Conservation (phyloP, 2,113 vertebrate species). For the Sarotherodon lohbergeri region DNA sequence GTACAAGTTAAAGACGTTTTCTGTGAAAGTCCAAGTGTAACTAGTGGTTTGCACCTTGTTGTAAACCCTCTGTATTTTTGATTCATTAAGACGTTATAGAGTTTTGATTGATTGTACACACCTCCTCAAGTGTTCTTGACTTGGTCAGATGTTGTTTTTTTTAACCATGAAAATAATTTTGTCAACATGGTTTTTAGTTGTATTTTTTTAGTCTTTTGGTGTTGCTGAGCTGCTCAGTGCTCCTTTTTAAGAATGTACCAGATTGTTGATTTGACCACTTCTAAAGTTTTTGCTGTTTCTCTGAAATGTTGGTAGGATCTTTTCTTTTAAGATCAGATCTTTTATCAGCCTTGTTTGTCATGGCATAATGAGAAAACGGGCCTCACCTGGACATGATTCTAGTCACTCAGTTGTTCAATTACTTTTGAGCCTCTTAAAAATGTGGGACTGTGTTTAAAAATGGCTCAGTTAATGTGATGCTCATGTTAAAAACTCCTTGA, state of each 20-base stretch:
- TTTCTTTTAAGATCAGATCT: not conserved
- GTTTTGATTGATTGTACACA: not conserved
- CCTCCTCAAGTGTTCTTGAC: not conserved
- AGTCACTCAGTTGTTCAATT: not conserved
- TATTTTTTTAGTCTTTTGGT: not conserved
- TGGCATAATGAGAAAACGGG: not conserved
- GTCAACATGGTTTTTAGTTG: not conserved
- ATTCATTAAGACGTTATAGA: not conserved
- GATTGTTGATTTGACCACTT: not conserved
- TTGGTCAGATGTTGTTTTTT: not conserved
- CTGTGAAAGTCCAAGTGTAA: not conserved
- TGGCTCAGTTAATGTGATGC: not conserved
- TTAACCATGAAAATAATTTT: not conserved
- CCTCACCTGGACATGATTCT: not conserved
- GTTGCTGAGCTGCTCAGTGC: not conserved
- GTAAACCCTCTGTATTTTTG: not conserved
- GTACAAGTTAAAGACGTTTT: not conserved
- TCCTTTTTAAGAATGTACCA: not conserved
- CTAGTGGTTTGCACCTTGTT: not conserved
- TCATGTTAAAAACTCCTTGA: not conserved
- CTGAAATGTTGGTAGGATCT: not conserved
- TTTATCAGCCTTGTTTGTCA: not conserved
- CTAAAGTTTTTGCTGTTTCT: not conserved
- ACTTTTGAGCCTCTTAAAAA: not conserved
- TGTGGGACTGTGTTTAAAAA: not conserved